These are phyloP conservation scores for Tinea trinotella DNA, from an alignment of 2,888 invertebrate genomes.

Conservation along the genomic window DNA sequence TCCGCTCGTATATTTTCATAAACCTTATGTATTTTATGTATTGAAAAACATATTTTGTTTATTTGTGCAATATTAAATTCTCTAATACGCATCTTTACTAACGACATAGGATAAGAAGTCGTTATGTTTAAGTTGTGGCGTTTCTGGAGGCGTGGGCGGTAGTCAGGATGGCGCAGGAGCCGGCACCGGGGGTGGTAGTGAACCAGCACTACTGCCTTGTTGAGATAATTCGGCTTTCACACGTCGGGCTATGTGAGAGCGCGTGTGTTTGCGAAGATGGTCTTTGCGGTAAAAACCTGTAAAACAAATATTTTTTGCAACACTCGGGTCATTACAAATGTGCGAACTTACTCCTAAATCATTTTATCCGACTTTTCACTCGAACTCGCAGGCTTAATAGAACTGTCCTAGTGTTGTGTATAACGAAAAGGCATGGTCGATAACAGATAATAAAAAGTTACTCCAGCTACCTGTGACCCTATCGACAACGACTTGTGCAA, in stretches of 20 bases:
- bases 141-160: background rate
- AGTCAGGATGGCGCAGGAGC: slow-evolving; percentile 38
- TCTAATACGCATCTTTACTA: slow-evolving; percentile 50
- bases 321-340: background rate
- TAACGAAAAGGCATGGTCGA: too few species aligned
- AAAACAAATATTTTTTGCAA: background rate
- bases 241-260: slow-evolving; percentile 87
- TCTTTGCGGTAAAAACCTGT: slow-evolving; percentile 88
- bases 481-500: too few species aligned
- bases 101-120: slow-evolving; percentile 57
- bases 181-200: slow-evolving; percentile 31
- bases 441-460: too few species aligned
- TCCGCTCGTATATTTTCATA: too few species aligned
- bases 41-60: too few species aligned
- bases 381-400: too few species aligned
- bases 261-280: slow-evolving; percentile 87
- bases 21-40: too few species aligned
- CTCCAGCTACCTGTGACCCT: too few species aligned
- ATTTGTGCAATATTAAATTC: too few species aligned
- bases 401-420: too few species aligned
- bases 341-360: background rate
- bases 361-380: background rate
- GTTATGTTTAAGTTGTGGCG: slow-evolving; percentile 27
- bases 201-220: slow-evolving; percentile 46
- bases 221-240: slow-evolving; percentile 89